Conservation (phyloP, 2,797 vertebrate species). For the Taeniopygia guttata region DNA sequence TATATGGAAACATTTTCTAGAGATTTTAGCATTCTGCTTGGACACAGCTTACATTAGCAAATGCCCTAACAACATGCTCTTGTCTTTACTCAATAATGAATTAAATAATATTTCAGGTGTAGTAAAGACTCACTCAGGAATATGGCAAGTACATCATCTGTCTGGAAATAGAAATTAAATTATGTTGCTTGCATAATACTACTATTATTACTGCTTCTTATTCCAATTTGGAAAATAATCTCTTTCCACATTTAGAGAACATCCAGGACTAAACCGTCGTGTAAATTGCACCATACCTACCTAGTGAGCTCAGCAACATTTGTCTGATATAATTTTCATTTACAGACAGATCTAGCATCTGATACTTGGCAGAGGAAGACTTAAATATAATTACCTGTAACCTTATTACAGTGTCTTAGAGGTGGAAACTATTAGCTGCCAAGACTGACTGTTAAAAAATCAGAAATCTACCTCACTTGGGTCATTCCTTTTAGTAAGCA, state of each 20-base stretch:
- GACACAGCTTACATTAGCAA: neutral
- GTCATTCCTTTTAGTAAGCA: neutral
- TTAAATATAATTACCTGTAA: neutral
- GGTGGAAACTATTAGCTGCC: neutral
- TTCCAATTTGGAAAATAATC: neutral
- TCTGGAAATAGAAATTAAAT: slow-evolving; percentile 1
- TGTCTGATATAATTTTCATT: neutral
- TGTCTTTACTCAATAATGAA: neutral
- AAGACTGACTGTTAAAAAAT: neutral
- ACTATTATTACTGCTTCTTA: neutral
- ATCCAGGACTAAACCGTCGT: neutral
- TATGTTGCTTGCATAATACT: neutral
- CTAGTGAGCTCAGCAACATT: neutral
- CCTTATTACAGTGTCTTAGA: neutral
- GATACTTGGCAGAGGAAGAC: neutral
- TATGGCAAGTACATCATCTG: neutral
- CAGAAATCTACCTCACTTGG: neutral
- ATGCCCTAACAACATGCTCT: neutral
- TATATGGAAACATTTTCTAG: neutral
- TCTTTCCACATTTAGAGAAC: neutral
- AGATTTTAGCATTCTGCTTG: neutral
- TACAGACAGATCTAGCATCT: neutral
- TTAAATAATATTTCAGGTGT: neutral
- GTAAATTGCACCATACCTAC: neutral
- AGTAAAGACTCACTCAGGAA: neutral